Base-by-base conservation (phyloP, 2,113 vertebrate species). In the Aegithalos caudatus region DNA sequence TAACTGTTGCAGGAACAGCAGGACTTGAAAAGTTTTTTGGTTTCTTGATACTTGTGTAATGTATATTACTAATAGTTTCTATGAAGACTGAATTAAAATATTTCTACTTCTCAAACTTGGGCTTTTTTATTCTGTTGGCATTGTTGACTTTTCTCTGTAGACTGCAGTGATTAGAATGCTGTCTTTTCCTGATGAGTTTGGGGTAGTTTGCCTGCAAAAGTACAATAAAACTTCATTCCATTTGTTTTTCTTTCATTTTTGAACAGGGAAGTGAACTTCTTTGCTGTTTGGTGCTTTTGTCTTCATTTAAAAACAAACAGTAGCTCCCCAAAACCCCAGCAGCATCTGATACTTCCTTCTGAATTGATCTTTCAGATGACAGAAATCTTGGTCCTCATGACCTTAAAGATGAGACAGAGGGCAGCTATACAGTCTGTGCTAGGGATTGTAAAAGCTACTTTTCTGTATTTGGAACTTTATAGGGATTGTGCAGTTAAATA, bases 51-150 rank as follows among this genome's bases (percentile, higher is more conserved):
- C 28, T 82, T 90, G 56, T 81, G 44, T 87, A 71, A 67, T 48
- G 6, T 93, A 11, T 85, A 48, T 85, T 93, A 85, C 57, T 83
- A 83, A 69, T 23, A 69, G 54, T 95, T 86, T 93, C 33, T 82
- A 84, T 61, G 42, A 77, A 90, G 54, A 76, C 11, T 62, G 35
- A 88, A 95, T 88, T 93, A 96, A 96, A 97, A 33, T 90, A 87
- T 85, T 90, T 95, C 19, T 74, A 33, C 53, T 88, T 88, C 13
- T 76, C 28, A 50, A 53, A 50, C 9, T n/a, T 92, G 57, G 33
- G 8, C 29, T 80, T 62, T 37, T 73, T 82, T 92, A 45, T 27
- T 87, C 31, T 92, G 13, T 88, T 69, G 15, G 10, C 1, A 2
- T 28, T 51, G 24, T 31, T 93, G 57, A 10, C 31, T 91, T 76